Percentiles rank a stretch among this genome's conserved stretches.
Conservation (phyloP, 2,113 vertebrate species). For the Sturnus vulgaris region DNA sequence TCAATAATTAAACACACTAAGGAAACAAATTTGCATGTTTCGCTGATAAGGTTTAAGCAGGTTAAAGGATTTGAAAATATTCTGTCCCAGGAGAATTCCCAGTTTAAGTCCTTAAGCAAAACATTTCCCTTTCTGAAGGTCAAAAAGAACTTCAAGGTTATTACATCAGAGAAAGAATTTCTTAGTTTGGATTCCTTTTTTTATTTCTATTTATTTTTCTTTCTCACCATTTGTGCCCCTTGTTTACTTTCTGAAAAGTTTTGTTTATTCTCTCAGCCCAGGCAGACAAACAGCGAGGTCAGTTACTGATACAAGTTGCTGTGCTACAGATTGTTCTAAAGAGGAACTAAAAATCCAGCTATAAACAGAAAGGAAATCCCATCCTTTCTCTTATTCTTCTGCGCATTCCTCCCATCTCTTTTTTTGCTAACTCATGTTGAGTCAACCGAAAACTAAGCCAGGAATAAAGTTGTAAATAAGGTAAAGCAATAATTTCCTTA, state of each 20-base stretch:
- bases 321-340: not conserved
- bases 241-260: not conserved
- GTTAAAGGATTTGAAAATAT: not conserved
- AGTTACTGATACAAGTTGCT: not conserved
- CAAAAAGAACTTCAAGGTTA: not conserved
- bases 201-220: not conserved
- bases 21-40: not conserved
- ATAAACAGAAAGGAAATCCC: not conserved
- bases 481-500: not conserved
- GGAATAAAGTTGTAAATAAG: not conserved
- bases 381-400: not conserved
- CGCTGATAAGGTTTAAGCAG: not conserved
- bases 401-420: not conserved
- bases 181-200: not conserved
- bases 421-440: not conserved
- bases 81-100: not conserved
- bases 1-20: not conserved
- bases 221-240: not conserved
- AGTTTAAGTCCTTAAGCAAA: not conserved
- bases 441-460: not conserved
- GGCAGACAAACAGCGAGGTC: not conserved
- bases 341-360: not conserved
- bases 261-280: not conserved
- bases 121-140: not conserved
- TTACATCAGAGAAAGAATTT: not conserved